These are phyloP conservation scores for Pelosia muscerda DNA, from an alignment of 2,888 invertebrate genomes.

Conservation along the genomic window DNA sequence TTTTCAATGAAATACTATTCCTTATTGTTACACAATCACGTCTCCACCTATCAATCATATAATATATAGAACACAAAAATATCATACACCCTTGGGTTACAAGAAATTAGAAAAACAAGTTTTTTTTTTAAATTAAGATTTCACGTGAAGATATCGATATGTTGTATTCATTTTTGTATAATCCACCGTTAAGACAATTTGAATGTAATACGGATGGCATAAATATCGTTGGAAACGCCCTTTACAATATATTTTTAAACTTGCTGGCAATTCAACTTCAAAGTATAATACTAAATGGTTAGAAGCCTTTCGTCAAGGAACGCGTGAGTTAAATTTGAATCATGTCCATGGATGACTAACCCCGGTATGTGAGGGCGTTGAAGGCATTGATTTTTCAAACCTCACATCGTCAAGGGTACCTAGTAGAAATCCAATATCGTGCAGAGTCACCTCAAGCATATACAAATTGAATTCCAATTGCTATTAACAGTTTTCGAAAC, in stretches of 20 bases:
- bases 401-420: slow-evolving; percentile 68
- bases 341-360: slow-evolving; percentile 48
- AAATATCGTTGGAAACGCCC: neutral
- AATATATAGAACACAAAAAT: slow-evolving; percentile 37
- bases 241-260: slow-evolving; percentile 2
- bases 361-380: slow-evolving; percentile 44
- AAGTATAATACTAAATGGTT: slow-evolving; percentile 28
- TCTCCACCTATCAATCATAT: slow-evolving; percentile 44
- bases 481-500: slow-evolving; percentile 44
- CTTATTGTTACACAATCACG: slow-evolving; percentile 46
- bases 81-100: slow-evolving; percentile 33
- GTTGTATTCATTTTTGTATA: neutral
- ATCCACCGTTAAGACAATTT: neutral
- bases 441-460: slow-evolving; percentile 65
- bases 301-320: slow-evolving; percentile 36
- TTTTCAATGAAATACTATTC: slow-evolving; percentile 44
- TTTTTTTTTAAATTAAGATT: neutral
- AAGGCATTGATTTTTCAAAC: slow-evolving; percentile 77
- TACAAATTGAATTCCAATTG: slow-evolving; percentile 74
- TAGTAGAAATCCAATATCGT: slow-evolving; percentile 74
- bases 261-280: slow-evolving; percentile 21
- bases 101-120: neutral
- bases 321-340: slow-evolving; percentile 42
- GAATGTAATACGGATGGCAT: neutral
- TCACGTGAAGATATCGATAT: no score